Evolutionary conservation across 2,888 invertebrate species (phyloP).

Genomic region (Chymomyza amoena): DNA sequence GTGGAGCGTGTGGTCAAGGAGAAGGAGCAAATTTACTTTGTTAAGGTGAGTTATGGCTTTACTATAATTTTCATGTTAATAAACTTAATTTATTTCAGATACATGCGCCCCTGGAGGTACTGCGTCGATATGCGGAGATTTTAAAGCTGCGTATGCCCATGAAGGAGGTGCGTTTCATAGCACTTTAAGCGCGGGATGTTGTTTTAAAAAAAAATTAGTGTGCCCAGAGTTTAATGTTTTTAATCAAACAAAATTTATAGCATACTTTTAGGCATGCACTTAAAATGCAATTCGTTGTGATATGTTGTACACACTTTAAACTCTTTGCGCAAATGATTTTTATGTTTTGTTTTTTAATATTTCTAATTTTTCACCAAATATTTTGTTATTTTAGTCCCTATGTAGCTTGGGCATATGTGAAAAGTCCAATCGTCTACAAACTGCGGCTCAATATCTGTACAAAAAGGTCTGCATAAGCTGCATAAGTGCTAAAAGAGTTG

Average conservation of each 20-base stretch:
- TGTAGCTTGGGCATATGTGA: constrained; percentile 77
- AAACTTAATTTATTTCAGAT: constrained; percentile 80
- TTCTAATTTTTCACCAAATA: not conserved
- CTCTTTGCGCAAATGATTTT: not conserved
- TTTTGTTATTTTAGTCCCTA: constrained; percentile 60
- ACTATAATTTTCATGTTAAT: no score
- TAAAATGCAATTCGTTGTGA: not conserved
- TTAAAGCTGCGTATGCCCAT: constrained; percentile 95
- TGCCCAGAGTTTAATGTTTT: not conserved
- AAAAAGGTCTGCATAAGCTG: constrained; percentile 80
- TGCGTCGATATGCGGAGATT: constrained; percentile 93
- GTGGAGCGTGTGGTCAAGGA: constrained; percentile 84
- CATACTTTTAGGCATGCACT: constrained; percentile 20
- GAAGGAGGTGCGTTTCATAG: constrained; percentile 85
- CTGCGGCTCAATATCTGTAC: constrained; percentile 84
- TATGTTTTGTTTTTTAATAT: constrained; percentile 26
- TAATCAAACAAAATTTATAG: not conserved
- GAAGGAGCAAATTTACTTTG: constrained; percentile 86
- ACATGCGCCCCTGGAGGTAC: constrained; percentile 90
- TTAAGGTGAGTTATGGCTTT: constrained; percentile 81
- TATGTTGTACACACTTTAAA: not conserved
- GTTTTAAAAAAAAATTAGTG: not conserved
- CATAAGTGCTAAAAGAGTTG: not conserved
- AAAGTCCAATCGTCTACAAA: constrained; percentile 83
- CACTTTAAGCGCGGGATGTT: constrained; percentile 80